Evolutionary conservation across 2,797 vertebrate genomes (phyloP).

Genomic region (Cryptoblepharus egeriae): DNA sequence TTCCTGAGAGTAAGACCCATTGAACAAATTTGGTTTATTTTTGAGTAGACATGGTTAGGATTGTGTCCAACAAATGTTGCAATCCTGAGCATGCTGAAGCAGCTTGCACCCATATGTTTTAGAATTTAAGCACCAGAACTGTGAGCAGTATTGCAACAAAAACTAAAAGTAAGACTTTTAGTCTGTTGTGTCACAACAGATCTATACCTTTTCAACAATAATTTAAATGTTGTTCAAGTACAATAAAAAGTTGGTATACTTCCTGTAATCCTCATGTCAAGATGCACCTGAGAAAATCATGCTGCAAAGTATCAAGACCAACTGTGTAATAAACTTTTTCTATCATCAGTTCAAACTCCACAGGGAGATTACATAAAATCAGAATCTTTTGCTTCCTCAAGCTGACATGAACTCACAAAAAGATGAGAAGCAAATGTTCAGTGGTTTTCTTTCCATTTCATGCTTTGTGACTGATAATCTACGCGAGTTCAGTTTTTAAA

Average conservation of each 20-base stretch:
- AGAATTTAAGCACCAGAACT: neutral
- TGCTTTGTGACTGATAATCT: constrained; percentile 29
- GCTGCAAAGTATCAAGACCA: neutral
- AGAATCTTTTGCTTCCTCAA: constrained; percentile 25
- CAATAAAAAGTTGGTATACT: neutral
- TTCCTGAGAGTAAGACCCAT: no score
- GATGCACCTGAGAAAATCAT: constrained; percentile 1
- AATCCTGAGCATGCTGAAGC: neutral
- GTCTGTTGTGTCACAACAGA: neutral
- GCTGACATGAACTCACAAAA: constrained; percentile 31
- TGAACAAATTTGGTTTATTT: no score
- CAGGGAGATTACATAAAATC: constrained; percentile 6
- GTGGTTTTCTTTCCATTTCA: constrained; percentile 36
- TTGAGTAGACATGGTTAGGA: no score
- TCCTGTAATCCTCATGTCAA: neutral
- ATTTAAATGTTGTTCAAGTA: constrained; percentile 1
- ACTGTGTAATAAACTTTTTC: neutral
- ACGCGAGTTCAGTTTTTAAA: constrained; percentile 27
- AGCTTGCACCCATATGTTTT: neutral
- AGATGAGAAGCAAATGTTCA: constrained; percentile 31
- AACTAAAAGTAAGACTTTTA: neutral
- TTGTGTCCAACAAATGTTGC: neutral
- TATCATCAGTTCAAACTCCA: neutral
- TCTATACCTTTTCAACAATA: neutral
- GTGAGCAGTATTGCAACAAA: neutral